Evolutionary conservation across 2,888 invertebrate species (phyloP), one percentile per base, ranked within the genome.

Genomic region (Drosophila lutescens): DNA sequence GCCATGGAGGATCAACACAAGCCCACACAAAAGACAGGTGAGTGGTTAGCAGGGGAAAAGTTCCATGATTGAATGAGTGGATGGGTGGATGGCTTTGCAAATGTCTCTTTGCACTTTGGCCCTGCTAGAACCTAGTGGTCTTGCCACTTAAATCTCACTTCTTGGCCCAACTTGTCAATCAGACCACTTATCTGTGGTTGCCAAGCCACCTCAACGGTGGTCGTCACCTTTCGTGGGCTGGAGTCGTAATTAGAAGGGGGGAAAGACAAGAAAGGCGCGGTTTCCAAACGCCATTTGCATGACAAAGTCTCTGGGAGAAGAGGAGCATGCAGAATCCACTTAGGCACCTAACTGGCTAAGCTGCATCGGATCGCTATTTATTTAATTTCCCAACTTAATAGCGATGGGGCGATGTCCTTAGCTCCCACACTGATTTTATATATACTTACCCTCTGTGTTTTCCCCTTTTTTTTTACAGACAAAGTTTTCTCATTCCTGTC

Each of bases 401-500:
- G 38, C 57, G 43, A 49, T 38, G 51, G 60, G 61, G 61, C 50
- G 47, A 26, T 72, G 46, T 47, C 49, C 34, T 55, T 40, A 43
- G 10, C 61, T 32, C 26, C 38, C 26, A 17, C 34, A 40, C 51
- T 72, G 50, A 23, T 63, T 66, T 70, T 76, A 26, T 36, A 34
- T 36, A 32, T 36, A 40, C 54, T 26, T 26, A 26, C 26, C 2
- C 26, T 34, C 67, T 57, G 55, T 71, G 10, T 20, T 43, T 12
- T 17, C 10, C 34, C 34, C 12, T 4, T 7, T 13, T 43, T 12
- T 17, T 17, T 12, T 79, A 49, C 74, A 97, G 97, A 96, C 82
- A 97, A 97, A 95, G 96, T 97, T 91, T 98, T 98, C 93, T 96
- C 97, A 93, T 98, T 97, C 93, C 94, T 98, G 91, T 98, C 97